Conservation (phyloP, 2,888 invertebrate species). For the Morpho deidamia region DNA sequence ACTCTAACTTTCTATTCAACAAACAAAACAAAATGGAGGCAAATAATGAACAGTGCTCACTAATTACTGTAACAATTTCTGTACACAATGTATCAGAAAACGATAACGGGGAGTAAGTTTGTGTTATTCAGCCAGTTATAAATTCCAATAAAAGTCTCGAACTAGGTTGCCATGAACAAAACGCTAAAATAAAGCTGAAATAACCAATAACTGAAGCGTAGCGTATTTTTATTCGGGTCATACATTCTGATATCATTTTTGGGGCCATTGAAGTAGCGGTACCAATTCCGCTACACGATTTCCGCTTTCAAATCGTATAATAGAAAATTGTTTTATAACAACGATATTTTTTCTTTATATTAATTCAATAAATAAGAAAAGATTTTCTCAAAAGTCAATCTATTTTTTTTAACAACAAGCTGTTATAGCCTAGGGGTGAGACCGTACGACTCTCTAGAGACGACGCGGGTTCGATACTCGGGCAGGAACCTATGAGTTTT, state of each 20-base stretch:
- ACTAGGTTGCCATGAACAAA: slow-evolving; percentile 19
- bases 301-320: no score
- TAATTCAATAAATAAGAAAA: no score
- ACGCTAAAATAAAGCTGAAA: slow-evolving; percentile 15
- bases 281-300: background rate
- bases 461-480: no score
- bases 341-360: no score
- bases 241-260: slow-evolving; percentile 12
- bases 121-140: slow-evolving; percentile 4
- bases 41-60: background rate
- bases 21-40: background rate
- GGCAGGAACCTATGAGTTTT: no score
- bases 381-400: no score
- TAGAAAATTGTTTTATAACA: no score
- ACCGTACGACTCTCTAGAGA: no score
- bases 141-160: slow-evolving; percentile 19
- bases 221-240: slow-evolving; percentile 16
- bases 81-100: slow-evolving; percentile 7
- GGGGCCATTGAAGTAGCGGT: slow-evolving; percentile 1
- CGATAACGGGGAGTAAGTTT: slow-evolving; percentile 1
- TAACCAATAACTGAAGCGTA: slow-evolving; percentile 20
- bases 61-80: slow-evolving; percentile 5
- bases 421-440: no score
- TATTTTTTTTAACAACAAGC: no score
- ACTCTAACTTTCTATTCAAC: background rate